A percentile compares a stretch with the other conserved stretches of the same genome.
Conservation (phyloP, 64 coral and sea anemone genomes). For the Actinia tenebrosa region DNA sequence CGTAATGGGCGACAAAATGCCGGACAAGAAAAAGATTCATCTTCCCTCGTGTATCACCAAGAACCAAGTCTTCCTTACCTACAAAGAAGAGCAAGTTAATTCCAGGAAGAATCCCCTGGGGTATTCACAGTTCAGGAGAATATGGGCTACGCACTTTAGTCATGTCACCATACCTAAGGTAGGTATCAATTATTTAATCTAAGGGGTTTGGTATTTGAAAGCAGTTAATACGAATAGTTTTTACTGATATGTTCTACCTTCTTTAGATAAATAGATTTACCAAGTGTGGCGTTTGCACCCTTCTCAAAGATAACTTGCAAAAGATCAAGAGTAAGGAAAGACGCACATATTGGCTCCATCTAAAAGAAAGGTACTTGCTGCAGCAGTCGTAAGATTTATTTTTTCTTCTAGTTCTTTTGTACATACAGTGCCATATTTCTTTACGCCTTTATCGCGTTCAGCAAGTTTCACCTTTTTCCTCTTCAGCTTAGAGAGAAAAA, state of each 20-base stretch:
- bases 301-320: not conserved
- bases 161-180: not conserved
- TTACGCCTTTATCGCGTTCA: not conserved
- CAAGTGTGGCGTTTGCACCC: constrained; percentile 9
- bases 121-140: constrained; percentile 7
- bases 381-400: constrained; percentile 21
- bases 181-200: not conserved
- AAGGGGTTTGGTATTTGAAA: not conserved
- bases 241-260: not conserved
- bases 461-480: not conserved
- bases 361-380: constrained; percentile 7
- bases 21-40: not conserved
- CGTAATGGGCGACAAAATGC: constrained; percentile 9
- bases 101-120: not conserved
- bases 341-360: not conserved
- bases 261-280: constrained; percentile 9
- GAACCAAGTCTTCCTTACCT: not conserved
- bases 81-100: not conserved
- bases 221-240: not conserved
- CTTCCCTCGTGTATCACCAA: constrained; percentile 3
- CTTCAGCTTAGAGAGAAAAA: too few species aligned
- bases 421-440: not conserved
- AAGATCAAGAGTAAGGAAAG: not conserved
- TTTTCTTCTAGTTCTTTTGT: not conserved
- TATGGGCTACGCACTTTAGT: not conserved